phyloP scores from a whole-genome alignment of 2,797 vertebrate species.

The Lepilemur ruficaudatus region DNA sequence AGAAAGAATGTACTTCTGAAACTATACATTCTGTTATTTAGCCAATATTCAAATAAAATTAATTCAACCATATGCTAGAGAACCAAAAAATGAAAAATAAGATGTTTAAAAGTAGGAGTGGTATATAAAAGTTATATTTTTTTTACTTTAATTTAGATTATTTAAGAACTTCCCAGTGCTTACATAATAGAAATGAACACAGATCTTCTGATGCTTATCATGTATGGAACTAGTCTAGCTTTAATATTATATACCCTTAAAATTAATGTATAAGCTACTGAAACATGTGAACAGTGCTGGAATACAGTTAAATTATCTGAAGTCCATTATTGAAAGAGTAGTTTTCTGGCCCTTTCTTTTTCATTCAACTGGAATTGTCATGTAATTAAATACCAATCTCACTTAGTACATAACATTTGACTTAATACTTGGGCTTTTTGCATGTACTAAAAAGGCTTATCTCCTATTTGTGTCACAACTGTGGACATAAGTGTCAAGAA shows the following conservation, averaged over 20 bases:
- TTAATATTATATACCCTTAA: slow-evolving; percentile 43
- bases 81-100: slow-evolving; percentile 17
- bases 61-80: background rate
- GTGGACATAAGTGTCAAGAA: background rate
- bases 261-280: slow-evolving; percentile 43
- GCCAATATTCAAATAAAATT: background rate
- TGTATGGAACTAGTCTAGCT: background rate
- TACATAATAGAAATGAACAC: background rate
- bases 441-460: slow-evolving; percentile 48
- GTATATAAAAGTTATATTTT: background rate
- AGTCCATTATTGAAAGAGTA: slow-evolving; percentile 22
- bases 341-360: slow-evolving; percentile 2
- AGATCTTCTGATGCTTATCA: background rate
- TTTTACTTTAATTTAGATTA: slow-evolving; percentile 6
- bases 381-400: slow-evolving; percentile 56
- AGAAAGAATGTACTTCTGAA: background rate
- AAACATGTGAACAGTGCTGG: background rate
- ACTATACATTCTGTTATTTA: background rate
- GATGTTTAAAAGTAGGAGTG: background rate
- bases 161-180: background rate
- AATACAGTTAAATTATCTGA: background rate
- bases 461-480: slow-evolving; percentile 52
- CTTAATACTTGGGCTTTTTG: slow-evolving; percentile 49
- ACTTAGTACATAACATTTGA: slow-evolving; percentile 59
- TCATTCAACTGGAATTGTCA: slow-evolving; percentile 45